phyloP scores from a whole-genome alignment of 92 coral and sea anemone genomes.

The Montipora capitata region DNA sequence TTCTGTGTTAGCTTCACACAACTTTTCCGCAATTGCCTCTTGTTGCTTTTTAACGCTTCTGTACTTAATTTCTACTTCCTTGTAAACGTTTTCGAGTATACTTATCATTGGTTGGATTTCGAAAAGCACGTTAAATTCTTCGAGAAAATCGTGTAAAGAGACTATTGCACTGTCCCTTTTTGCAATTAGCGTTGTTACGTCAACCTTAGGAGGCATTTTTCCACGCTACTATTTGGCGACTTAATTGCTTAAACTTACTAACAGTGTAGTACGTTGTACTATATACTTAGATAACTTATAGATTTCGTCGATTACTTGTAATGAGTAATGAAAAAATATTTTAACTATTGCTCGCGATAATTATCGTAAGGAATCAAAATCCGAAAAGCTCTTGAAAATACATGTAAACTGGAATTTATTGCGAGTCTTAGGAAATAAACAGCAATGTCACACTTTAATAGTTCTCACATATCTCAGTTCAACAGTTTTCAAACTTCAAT shows the following conservation, averaged over 20 bases:
- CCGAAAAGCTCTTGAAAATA: conserved; percentile 2
- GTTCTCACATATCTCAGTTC: conserved; percentile 5
- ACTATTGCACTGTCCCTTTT: conserved; percentile 59
- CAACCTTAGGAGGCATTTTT: conserved; percentile 74
- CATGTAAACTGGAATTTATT: not conserved
- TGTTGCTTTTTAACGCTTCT: conserved; percentile 65
- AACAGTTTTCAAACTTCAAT: conserved; percentile 1
- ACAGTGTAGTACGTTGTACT: not conserved
- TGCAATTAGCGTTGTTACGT: conserved; percentile 46
- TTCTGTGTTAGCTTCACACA: conserved; percentile 45
- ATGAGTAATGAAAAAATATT: not conserved
- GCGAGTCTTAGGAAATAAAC: not conserved
- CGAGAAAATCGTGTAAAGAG: conserved; percentile 60
- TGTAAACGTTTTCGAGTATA: conserved; percentile 47
- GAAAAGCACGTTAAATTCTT: conserved; percentile 73
- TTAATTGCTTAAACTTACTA: not conserved
- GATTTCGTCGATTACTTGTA: not conserved
- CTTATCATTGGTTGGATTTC: conserved; percentile 49
- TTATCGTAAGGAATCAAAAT: not conserved
- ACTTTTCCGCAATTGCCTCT: conserved; percentile 60
- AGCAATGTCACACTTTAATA: not conserved
- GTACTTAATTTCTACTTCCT: conserved; percentile 67
- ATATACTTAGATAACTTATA: conserved; percentile 9
- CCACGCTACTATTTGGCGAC: not conserved
- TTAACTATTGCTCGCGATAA: not conserved